Percentiles rank a stretch among this genome's conserved stretches.
Evolutionary conservation across 2,888 invertebrate species (phyloP).

Genomic region (Norana najaformis): DNA sequence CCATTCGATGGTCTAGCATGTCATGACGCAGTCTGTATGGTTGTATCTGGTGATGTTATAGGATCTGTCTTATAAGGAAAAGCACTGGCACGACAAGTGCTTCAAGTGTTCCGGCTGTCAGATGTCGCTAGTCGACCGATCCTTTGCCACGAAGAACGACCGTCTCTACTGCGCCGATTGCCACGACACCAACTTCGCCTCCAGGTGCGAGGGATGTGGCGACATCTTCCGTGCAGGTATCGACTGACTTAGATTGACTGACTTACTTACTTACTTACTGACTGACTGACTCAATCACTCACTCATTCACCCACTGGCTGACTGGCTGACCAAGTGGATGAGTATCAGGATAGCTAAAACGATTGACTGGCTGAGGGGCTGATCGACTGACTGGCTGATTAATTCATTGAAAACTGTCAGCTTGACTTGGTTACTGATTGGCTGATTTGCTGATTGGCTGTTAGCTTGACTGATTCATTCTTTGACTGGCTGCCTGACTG

Average conservation of each 20-base stretch:
- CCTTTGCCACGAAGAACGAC: slow-evolving; percentile 98
- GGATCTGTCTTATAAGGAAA: slow-evolving; percentile 99
- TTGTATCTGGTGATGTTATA: slow-evolving; percentile 67
- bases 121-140: slow-evolving; percentile 96
- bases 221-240: slow-evolving; percentile 97
- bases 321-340: too few relatives aligned
- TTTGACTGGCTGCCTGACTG: neutral
- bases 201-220: slow-evolving; percentile 96
- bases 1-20: too few relatives aligned
- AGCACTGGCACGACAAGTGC: slow-evolving; percentile 99
- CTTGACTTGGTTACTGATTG: neutral
- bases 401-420: neutral
- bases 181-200: slow-evolving; percentile 98
- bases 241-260: neutral
- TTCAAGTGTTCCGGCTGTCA: slow-evolving; percentile 98
- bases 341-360: too few relatives aligned
- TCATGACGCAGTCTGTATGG: too few relatives aligned
- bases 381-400: neutral
- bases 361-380: neutral
- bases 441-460: neutral
- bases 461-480: too few relatives aligned
- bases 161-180: slow-evolving; percentile 99
- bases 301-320: neutral
- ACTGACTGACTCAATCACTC: neutral
- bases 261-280: neutral